These are phyloP conservation scores for Neofelis nebulosa DNA, from an alignment of 2,113 vertebrate genomes.

Conservation along the genomic window DNA sequence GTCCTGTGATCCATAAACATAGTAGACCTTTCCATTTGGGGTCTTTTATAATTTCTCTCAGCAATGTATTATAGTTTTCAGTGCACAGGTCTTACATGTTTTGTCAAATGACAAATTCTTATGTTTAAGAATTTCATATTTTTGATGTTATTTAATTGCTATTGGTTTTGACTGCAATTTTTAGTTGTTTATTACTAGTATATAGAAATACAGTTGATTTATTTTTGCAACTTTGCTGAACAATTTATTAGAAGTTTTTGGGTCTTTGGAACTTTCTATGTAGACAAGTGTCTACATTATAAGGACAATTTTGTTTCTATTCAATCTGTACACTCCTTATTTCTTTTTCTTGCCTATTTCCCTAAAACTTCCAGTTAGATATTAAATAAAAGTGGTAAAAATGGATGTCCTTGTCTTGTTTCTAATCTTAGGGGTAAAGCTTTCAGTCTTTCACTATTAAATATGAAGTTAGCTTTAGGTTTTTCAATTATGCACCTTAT, in stretches of 20 bases:
- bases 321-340: background rate
- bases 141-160: background rate
- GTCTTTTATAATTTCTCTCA: background rate
- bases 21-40: background rate
- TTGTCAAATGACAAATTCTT: background rate
- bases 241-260: background rate
- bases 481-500: background rate
- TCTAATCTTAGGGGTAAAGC: background rate
- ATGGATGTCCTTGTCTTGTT: background rate
- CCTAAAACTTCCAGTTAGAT: background rate
- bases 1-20: background rate
- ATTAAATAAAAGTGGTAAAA: background rate
- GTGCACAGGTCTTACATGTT: background rate
- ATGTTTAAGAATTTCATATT: constrained; percentile 3
- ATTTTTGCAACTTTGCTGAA: background rate
- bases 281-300: background rate
- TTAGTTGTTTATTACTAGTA: background rate
- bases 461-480: background rate
- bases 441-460: background rate
- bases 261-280: background rate
- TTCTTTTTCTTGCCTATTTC: background rate
- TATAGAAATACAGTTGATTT: background rate
- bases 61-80: background rate
- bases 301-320: background rate
- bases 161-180: background rate